Evolutionary conservation across 2,113 vertebrate species (phyloP).

Genomic region (Coryphaenoides rupestris): DNA sequence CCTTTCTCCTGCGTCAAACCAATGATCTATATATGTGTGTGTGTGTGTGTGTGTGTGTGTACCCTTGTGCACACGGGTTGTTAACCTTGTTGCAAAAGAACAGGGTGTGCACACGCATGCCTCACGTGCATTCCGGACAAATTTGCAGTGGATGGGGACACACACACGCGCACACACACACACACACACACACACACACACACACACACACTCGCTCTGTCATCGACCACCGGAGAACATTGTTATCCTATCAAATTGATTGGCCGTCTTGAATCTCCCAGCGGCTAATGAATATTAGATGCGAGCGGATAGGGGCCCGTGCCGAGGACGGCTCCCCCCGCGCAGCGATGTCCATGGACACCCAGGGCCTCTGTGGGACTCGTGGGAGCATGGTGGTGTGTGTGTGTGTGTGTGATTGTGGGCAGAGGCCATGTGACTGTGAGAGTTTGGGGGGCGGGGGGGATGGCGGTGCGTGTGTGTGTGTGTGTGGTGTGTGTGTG

Average conservation of each 20-base stretch:
- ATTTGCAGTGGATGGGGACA: conserved; percentile 24
- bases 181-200: conserved; percentile 6
- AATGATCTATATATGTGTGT: too few relatives aligned
- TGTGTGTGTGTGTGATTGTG: conserved; percentile 36
- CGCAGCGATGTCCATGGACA: conserved; percentile 56
- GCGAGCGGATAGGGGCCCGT: conserved; percentile 47
- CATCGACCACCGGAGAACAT: conserved; percentile 38
- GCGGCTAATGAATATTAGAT: conserved; percentile 69
- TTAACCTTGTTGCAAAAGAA: background rate
- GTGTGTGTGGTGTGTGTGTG: conserved; percentile 12
- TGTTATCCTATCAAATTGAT: conserved; percentile 51
- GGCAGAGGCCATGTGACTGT: conserved; percentile 35
- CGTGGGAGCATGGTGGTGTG: conserved; percentile 26
- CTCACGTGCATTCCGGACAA: conserved; percentile 25
- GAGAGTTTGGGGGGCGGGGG: too few relatives aligned
- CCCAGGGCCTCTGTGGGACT: conserved; percentile 24
- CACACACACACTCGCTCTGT: conserved; percentile 17
- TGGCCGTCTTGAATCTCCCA: conserved; percentile 56
- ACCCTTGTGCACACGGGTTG: too few relatives aligned
- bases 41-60: too few relatives aligned
- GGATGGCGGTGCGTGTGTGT: background rate
- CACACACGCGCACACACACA: background rate
- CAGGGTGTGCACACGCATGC: conserved; percentile 10
- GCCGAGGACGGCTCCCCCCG: conserved; percentile 54
- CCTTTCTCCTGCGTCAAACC: too few relatives aligned